Evolutionary conservation across 2,888 invertebrate species (phyloP).

Genomic region (Branchipolynoe longqiensis): DNA sequence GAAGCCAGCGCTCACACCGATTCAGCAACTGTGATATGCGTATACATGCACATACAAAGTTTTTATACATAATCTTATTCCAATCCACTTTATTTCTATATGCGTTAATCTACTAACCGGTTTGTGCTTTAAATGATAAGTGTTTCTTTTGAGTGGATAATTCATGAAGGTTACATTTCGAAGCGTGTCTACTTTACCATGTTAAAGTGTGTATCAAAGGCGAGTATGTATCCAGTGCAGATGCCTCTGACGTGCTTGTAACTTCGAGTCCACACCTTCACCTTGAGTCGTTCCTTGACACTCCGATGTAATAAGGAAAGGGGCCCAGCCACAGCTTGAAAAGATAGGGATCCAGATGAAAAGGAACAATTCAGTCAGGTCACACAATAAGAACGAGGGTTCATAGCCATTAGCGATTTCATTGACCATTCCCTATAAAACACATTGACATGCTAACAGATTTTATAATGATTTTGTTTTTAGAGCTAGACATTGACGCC

Average conservation of each 20-base stretch:
- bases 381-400: background rate
- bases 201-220: slow-evolving; percentile 97
- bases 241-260: slow-evolving; percentile 88
- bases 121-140: too few relatives aligned
- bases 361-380: too few relatives aligned
- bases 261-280: slow-evolving; percentile 89
- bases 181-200: too few relatives aligned
- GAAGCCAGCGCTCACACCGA: too few relatives aligned
- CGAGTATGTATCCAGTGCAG: slow-evolving; percentile 89
- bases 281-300: slow-evolving; percentile 73
- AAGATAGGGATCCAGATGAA: too few relatives aligned
- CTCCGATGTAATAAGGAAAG: slow-evolving; percentile 74
- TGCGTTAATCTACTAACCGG: too few relatives aligned
- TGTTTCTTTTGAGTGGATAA: too few relatives aligned
- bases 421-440: background rate
- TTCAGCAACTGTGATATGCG: too few relatives aligned
- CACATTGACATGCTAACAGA: background rate
- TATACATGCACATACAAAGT: too few relatives aligned
- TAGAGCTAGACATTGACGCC: background rate
- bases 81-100: too few relatives aligned
- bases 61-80: too few relatives aligned
- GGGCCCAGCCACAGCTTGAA: slow-evolving; percentile 73
- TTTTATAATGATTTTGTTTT: background rate
- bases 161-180: too few relatives aligned
- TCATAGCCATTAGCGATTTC: background rate